Evolutionary conservation across 2,888 invertebrate species (phyloP).

Genomic region (Drosophila picticornis): DNA sequence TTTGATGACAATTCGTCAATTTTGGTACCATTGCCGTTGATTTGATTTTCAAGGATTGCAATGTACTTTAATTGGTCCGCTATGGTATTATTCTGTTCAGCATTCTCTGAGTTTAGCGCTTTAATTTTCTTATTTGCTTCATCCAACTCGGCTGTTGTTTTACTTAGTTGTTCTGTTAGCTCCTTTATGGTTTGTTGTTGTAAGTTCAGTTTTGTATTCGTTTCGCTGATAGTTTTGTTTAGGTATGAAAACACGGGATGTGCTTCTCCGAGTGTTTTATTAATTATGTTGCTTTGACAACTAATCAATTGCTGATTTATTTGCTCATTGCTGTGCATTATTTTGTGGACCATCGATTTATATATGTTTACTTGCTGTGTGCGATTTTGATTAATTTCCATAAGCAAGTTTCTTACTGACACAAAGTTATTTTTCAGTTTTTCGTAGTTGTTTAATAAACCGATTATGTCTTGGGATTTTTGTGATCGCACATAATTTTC

Average conservation of each 20-base stretch:
- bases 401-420: fast-evolving
- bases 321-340: no score
- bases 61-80: fast-evolving
- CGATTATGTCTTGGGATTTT: fast-evolving
- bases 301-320: fast-evolving
- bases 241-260: fast-evolving
- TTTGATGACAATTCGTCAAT: neutral
- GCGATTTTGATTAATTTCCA: neutral
- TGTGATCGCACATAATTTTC: no score
- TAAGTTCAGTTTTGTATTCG: neutral
- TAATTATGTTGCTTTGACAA: no score
- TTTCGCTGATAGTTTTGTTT: neutral
- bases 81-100: neutral
- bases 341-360: fast-evolving
- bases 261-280: neutral
- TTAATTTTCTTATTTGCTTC: neutral
- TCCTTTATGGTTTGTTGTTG: neutral
- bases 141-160: neutral
- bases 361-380: neutral
- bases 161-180: neutral
- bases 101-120: neutral
- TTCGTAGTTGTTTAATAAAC: no score
- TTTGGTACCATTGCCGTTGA: fast-evolving
- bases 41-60: fast-evolving
- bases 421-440: no score